Base-by-base conservation (phyloP, 2,888 invertebrate genomes). In the Dryobotodes eremita region DNA sequence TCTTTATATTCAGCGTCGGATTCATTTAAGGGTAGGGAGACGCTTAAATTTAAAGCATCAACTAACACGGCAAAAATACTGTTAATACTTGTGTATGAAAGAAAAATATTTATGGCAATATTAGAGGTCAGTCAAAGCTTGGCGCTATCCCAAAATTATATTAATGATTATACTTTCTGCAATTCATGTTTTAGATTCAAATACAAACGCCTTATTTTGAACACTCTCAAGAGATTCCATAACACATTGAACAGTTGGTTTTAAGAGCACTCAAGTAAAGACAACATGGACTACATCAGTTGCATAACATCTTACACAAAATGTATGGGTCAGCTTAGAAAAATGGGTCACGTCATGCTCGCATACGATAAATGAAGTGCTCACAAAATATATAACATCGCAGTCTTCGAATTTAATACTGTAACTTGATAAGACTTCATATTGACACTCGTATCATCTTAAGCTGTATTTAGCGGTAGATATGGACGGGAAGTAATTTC, bases 301-400 rank as follows among this genome's bases (percentile, higher is more conserved):
- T 84, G 87, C 85, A 76, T 87, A 87, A 79, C 75, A 55, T 75
- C 72, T 73, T 46, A 79, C 70, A 84, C 61, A 50, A 79, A 79
- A 79, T 86, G 85, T 76, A 83, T 79, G 73, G 87, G 87, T 87
- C 84, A 84, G 80, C 73, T 76, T 55, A 26, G 80, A 84, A 79
- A 84, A 87, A 84, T 84, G 46, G 84, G 87, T 87, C 84, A 87
- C 64, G 75, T 84, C 80, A 84, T 71, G 48, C 71, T 78, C 31
- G 69, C 70, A 68, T 69, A 69, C 73, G 73, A 75, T 87, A 73
- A 71, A 70, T 75, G 75, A 70, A 78, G 66, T 61, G 72, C 71
- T 72, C 46, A 62, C 75, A 78, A 83, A 75, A 69, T 78, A 66
- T 78, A 72, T 76, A 71, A 61, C 59, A 71, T 75, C 46, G 71